Base-by-base conservation (phyloP, 2,888 invertebrate species). In the Caenorhabditis sp. region DNA sequence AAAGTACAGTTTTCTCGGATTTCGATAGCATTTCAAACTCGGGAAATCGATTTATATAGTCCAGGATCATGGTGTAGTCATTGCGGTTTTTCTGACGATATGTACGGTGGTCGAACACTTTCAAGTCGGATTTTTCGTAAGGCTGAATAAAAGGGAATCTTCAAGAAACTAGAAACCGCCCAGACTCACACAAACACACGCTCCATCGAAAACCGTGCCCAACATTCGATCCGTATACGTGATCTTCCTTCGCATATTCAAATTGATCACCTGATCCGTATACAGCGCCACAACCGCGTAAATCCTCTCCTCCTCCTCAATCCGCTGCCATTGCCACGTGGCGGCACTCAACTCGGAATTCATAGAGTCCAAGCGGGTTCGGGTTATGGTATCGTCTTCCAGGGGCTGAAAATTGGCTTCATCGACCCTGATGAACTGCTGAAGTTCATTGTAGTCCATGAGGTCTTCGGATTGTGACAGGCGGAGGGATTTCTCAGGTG, bases 61-160 rank as follows among this genome's bases (percentile, higher is more conserved):
- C 76, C n/a, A 81, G 37, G 28, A 81, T 76, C 70, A 81, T 81
- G 0, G 76, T 70, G 35, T 81, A 81, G 47, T 81, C 81, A 35
- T 76, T 69, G 6, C 76, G 61, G 47, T 81, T 81, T 24, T 76
- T 70, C 15, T 60, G 53, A 1, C 76, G 70, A 37, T 81, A 81
- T 5, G 69, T 67, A 2, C 67, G 60, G 40, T 76, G 76, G 28
- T 76, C 67, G 37, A 81, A 76, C 11, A 61, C 37, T 26, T 44
- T 58, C 37, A 81, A 26, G 47, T 81, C 76, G 11, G 67, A 37
- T 37, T 55, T 60, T 1, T 71, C 70, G 64, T 70, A 81, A 6
- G 81, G 81, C 81, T 81, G 70, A 26, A 80, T 24, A 44, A 26
- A 37, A 61, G 18, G n/a, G 32, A 32, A 32, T 32, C 32, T 9